These are phyloP conservation scores for Laterallus jamaicensis DNA, from an alignment of 2,113 vertebrate species.

Conservation along the genomic window DNA sequence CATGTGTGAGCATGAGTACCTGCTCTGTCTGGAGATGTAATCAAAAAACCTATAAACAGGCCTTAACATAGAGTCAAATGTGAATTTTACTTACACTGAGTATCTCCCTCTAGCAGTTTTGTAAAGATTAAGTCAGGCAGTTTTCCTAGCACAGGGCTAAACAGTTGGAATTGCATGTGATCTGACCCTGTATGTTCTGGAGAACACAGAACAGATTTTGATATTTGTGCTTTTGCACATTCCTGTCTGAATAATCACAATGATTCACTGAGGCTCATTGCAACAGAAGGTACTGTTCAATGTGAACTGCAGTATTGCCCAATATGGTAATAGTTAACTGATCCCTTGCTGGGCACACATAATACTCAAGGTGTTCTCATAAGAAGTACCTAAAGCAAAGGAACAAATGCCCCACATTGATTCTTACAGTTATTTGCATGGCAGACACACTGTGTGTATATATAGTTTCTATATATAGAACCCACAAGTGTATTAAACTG, in stretches of 20 bases:
- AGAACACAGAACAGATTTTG: slow-evolving; percentile 46
- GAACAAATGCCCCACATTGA: background rate
- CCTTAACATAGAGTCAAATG: background rate
- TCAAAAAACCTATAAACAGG: background rate
- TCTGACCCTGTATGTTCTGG: background rate
- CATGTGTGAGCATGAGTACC: background rate
- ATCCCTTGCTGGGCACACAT: background rate
- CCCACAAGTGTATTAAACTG: background rate
- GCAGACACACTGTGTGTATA: background rate
- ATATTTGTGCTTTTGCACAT: slow-evolving; percentile 29
- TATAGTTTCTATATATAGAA: background rate
- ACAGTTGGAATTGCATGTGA: background rate
- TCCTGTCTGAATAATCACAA: slow-evolving; percentile 41
- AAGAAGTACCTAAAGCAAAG: background rate
- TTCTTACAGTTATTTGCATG: background rate
- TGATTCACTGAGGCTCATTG: slow-evolving; percentile 43
- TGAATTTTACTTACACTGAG: background rate
- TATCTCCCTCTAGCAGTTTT: background rate
- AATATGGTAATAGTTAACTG: slow-evolving; percentile 18
- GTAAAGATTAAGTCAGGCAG: background rate
- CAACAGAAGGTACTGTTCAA: slow-evolving; percentile 32
- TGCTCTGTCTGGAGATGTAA: background rate
- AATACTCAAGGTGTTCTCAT: background rate
- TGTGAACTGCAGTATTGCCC: slow-evolving; percentile 22
- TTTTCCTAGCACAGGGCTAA: background rate